Conservation (phyloP, 2,888 invertebrate genomes). For the Phytoseiulus persimilis region DNA sequence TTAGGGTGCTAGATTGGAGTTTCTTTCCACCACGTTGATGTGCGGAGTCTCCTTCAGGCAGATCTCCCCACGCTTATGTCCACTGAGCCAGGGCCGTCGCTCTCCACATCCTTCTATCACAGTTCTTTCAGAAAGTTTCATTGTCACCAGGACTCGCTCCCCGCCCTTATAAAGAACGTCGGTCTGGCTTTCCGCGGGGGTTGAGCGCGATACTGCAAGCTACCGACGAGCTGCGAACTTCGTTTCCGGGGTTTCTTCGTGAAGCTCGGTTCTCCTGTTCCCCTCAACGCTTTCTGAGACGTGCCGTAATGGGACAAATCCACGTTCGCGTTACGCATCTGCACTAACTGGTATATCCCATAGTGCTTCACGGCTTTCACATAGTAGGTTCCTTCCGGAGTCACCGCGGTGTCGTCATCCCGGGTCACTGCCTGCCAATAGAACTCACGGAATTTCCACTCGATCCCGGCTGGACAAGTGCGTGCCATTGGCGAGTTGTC, state of each 20-base stretch:
- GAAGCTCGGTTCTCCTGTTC: neutral
- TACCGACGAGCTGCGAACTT: neutral
- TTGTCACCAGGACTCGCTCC: neutral
- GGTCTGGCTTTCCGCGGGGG: neutral
- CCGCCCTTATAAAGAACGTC: neutral
- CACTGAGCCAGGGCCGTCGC: neutral
- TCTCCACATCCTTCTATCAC: neutral
- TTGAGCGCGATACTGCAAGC: neutral
- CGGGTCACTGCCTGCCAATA: neutral
- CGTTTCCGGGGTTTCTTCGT: neutral
- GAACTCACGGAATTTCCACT: neutral
- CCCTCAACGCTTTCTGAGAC: neutral
- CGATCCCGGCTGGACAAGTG: neutral
- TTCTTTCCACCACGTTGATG: no score
- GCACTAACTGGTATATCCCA: neutral
- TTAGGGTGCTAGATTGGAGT: no score
- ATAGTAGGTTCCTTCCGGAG: neutral
- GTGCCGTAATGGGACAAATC: neutral
- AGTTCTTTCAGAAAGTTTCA: neutral
- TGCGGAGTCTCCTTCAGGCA: no score
- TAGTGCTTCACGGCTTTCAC: neutral
- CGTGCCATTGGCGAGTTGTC: no score
- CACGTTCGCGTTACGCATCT: neutral
- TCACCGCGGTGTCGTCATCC: neutral
- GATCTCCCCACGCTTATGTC: no score